These are phyloP conservation scores for Lagorchestes hirsutus DNA, from an alignment of 2,797 vertebrate species.

Conservation along the genomic window DNA sequence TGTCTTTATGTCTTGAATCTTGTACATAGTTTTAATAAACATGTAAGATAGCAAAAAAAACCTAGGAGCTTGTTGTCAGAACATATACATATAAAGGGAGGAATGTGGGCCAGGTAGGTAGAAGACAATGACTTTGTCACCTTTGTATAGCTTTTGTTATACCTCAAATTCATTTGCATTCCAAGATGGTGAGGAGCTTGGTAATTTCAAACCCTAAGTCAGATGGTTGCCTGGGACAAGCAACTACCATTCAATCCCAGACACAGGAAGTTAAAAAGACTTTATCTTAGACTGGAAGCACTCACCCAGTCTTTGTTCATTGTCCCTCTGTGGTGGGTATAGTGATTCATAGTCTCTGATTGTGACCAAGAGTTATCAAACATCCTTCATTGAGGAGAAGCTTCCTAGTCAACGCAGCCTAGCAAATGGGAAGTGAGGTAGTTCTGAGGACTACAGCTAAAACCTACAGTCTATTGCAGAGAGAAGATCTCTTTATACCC, in stretches of 20 bases:
- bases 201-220: neutral
- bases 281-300: neutral
- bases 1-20: neutral
- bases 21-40: neutral
- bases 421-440: neutral
- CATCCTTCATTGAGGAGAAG: neutral
- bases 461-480: neutral
- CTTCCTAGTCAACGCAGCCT: neutral
- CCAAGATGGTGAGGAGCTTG: neutral
- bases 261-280: neutral
- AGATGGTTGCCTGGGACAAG: neutral
- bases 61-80: neutral
- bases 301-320: neutral
- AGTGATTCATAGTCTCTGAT: neutral
- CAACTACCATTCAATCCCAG: neutral
- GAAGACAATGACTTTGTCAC: neutral
- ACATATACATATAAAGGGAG: neutral
- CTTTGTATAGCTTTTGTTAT: neutral
- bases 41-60: neutral
- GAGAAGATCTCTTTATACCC: neutral
- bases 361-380: neutral
- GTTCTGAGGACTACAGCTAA: neutral
- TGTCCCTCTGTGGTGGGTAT: neutral
- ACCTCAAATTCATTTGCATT: neutral
- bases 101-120: neutral